Base-by-base conservation (phyloP, 2,113 vertebrate species). In the Salminus brasiliensis region DNA sequence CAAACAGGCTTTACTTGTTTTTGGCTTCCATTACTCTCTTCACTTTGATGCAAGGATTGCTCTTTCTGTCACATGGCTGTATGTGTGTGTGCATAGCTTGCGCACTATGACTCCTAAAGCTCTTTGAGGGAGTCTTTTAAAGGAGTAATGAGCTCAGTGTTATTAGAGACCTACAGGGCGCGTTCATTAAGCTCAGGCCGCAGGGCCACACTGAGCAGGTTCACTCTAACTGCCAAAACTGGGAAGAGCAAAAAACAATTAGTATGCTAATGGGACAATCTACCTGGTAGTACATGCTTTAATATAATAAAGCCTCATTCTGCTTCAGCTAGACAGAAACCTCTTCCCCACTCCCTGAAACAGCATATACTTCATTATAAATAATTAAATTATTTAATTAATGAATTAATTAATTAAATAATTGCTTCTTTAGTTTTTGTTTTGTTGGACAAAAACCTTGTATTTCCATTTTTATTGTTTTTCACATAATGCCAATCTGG, bases 161-260 rank as follows among this genome's bases (percentile, higher is more conserved):
- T 59, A 79, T 60, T 62, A 75, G 72, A 83, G 67, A 74, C 63
- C 68, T 72, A 30, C 39, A 41, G 36, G 74, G 67, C 66, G 80
- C 76, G 69, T 81, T 85, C 69, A 83, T 85, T 87, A 83, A 77
- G 71, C 72, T 73, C 76, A 59, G 65, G 72, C 80, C 74, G 45
- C 65, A 63, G 59, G 62, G 52, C 36, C 34, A 67, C 43, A 23
- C 72, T 67, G 62, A 78, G 45, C 76, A 49, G 4, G 47, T 85
- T 74, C 77, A 71, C 62, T 78, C 68, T 74, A 81, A 79, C 36
- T 53, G 70, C 75, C 72, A 36, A 74, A 82, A 81, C 68, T 63
- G 32, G 75, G 65, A 87, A 47, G 27, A 74, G 73, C 72, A 77
- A 49, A 82, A 85, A 81, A 86, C 77, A 86, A 85, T 81, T 78